Base-by-base conservation (phyloP, 1,140 invertebrate species). In the Achroia grisella region DNA sequence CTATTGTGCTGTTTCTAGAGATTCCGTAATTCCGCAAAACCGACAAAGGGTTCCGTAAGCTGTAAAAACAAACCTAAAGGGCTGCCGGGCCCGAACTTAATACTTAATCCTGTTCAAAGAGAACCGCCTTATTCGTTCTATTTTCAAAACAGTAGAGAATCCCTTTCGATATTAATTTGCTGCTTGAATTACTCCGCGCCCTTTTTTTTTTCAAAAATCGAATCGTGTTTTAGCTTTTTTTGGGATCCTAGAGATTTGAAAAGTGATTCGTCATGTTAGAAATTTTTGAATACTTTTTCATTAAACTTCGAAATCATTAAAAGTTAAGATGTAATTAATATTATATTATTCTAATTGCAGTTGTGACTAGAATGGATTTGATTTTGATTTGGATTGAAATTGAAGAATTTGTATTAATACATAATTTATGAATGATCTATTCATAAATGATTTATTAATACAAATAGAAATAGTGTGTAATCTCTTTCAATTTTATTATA, bases 111-210 rank as follows among this genome's bases (percentile, higher is more conserved):
- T 63, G 64, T 67, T 67, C 69, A 76, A 77, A 73, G 68, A 61
- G 56, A 43, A 50, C 71, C 74, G 75, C 67, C 59, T 15, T 50
- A 39, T 54, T 59, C 57, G 56, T 56, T 64, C 43, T 84, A 77
- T 84, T 84, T 80, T 65, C 64, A 81, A 84, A 84, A 84, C 77
- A 84, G 80, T 71, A 80, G 77, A 74, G 71, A 72, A 81, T 71
- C 72, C 73, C 66, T 74, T 81, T 80, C 68, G 71, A 72, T 76
- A 78, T 52, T 72, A 71, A 81, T 84, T 80, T 84, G 69, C 71
- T 76, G 80, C 73, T 53, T 71, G 67, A 67, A 62, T 75, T 61
- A 60, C 52, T 64, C 56, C 64, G 42, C 56, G 51, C 40, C 48
- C 58, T 56, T 31, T 12, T 35, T 37, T 47, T 60, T 73, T 72